Evolutionary conservation across 2,888 invertebrate species (phyloP), one percentile per base, ranked within the genome.

Genomic region (Formica aserva): DNA sequence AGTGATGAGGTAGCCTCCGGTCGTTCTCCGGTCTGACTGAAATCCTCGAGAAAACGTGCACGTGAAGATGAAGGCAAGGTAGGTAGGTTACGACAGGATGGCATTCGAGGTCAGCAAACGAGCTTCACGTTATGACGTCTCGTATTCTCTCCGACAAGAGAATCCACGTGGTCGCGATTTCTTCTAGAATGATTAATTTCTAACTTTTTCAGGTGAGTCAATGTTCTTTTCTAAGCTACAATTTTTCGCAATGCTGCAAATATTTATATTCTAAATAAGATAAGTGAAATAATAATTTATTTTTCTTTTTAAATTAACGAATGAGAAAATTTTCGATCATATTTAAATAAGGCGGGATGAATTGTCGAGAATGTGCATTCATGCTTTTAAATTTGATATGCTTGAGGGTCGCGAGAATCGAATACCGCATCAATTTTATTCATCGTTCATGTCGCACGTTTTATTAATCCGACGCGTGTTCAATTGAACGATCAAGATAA

Each of bases 41-140:
- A 80, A 80, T 62, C 48, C 38, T 76, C n/a, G 22, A 76, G 38
- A 38, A 75, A 60, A 72, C 60, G 13, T n/a, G 52, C 29, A n/a
- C 22, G 32, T 9, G 22, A 32, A 62, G 81, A 62, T 29, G 66
- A 74, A 57, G 41, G 9, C 29, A 18, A 18, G 18, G n/a, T 52
- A 48, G 18, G 18, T 48, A 52, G n/a, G 9, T 45, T 80, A 62
- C 22, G 18, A 6, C 3, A 11, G 35, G 35, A 22, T 8, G 57
- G 15, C 22, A 18, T 77, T 65, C 48, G 32, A 45, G 72, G n/a
- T 78, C 63, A 62, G 41, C 55, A 71, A 60, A 78, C 13, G 55
- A 71, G 13, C n/a, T 72, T 71, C 32, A 26, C n/a, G 35, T 78
- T 83, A 71, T 35, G 71, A 77, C 8, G 11, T 35, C 65, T 55